Evolutionary conservation across 2,888 invertebrate genomes (phyloP).

Genomic region (Drosophila testacea): DNA sequence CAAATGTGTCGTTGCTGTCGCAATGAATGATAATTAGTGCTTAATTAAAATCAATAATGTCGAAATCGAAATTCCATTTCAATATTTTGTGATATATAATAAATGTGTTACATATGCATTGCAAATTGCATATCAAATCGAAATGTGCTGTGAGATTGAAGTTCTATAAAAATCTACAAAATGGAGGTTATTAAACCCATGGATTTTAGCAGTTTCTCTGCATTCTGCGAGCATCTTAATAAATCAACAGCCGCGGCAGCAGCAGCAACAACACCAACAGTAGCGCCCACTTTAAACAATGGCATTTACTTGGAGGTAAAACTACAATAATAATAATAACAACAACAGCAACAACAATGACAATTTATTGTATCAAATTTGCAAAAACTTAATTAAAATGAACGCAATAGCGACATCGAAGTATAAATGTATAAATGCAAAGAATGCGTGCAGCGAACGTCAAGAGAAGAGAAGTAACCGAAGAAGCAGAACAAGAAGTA

Average conservation of each 20-base stretch:
- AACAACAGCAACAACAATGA: conserved; percentile 37
- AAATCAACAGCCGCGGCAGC: conserved; percentile 75
- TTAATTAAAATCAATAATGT: conserved; percentile 79
- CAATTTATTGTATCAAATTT: conserved; percentile 62
- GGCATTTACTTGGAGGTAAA: conserved; percentile 82
- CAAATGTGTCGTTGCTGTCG: conserved; percentile 57
- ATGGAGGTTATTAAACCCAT: conserved; percentile 84
- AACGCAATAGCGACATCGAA: conserved; percentile 41
- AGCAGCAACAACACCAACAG: conserved; percentile 55
- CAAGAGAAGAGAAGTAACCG: conserved; percentile 36
- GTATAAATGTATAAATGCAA: conserved; percentile 53
- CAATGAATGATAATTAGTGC: conserved; percentile 78
- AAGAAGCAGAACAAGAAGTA: conserved; percentile 38
- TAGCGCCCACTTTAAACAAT: conserved; percentile 68
- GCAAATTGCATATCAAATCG: conserved; percentile 30
- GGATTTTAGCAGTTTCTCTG: conserved; percentile 84
- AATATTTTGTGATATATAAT: conserved; percentile 30
- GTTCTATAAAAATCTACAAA: conserved; percentile 54
- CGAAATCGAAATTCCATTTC: conserved; percentile 61
- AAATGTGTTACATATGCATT: conserved; percentile 34
- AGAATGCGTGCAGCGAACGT: conserved; percentile 65
- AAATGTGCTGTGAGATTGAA: conserved; percentile 20
- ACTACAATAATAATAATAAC: conserved; percentile 30
- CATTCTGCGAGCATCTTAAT: conserved; percentile 83
- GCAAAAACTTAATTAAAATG: conserved; percentile 63